Base-by-base conservation (phyloP, 2,888 invertebrate genomes). In the Tenodera sinensis region DNA sequence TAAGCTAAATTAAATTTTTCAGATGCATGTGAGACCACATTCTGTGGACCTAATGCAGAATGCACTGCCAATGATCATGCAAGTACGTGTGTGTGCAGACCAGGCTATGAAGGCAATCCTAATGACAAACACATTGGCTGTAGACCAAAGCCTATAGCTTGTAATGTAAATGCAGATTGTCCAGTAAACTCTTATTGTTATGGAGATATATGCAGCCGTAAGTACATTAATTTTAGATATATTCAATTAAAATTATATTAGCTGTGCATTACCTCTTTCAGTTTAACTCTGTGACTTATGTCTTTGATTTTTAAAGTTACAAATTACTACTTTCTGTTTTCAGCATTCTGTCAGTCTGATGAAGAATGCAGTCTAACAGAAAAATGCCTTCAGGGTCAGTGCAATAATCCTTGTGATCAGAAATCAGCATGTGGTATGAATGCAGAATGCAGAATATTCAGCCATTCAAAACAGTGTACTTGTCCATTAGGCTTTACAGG, bases 401-500 rank as follows among this genome's bases (percentile, higher is more conserved):
- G 98, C 92, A 93, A 96, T 83, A 96, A 97, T 93, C 97, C 97
- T 28, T 98, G 98, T 92, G 95, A 96, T 91, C 94, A 96, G 91
- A 95, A 96, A 92, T 95, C 95, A 92, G 95, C 97, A 0, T 98
- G 98, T 92, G 98, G 98, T 87, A 95, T 98, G 92, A 98, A 98
- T 92, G 97, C 97, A 27, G 93, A 96, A 90, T 98, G 98, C 92
- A 94, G 94, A 85, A 95, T 96, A 20, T 94, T 94, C 83, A 96
- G 95, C 92, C 97, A 98, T 92, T 94, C 95, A 25, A 96, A 97
- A 92, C 96, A 96, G 92, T 98, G 98, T 92, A 95, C 95, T 91
- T 98, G 98, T 92, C 97, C 98, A 4, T 94, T 95, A 54, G 97
- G 96, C 87, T 98, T 98, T 92, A 98, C 98, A 54, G 98, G 98